These are phyloP conservation scores for Myiotriccus ornatus DNA, from an alignment of 2,797 vertebrate species.

Conservation along the genomic window DNA sequence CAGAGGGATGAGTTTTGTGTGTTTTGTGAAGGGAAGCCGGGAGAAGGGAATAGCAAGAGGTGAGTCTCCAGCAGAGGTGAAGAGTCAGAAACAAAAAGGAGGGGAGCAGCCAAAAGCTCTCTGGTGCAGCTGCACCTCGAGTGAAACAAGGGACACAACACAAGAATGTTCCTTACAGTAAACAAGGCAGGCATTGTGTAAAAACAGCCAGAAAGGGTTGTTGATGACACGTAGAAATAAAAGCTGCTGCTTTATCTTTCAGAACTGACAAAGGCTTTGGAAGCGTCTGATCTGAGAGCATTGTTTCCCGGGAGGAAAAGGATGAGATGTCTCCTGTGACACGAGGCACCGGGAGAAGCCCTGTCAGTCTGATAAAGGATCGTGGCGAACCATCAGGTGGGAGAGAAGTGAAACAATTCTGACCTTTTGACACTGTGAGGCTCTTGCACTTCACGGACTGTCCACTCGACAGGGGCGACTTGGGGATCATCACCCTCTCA, in stretches of 20 bases:
- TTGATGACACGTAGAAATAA: background rate
- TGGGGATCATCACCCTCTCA: background rate
- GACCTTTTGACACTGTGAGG: background rate
- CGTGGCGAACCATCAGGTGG: background rate
- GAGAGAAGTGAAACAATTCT: background rate
- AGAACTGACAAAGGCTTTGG: background rate
- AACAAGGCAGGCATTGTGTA: background rate
- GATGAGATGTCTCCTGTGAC: background rate
- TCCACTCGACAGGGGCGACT: background rate
- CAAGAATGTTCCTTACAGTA: background rate
- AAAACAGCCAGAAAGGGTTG: background rate
- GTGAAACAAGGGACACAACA: background rate
- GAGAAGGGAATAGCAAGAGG: background rate
- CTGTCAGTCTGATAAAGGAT: background rate
- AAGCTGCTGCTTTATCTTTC: background rate
- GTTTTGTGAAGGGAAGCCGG: background rate
- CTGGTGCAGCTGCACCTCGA: background rate
- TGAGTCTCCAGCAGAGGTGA: background rate
- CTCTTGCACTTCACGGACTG: background rate
- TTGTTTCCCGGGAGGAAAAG: background rate
- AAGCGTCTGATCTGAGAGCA: background rate
- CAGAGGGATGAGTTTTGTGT: background rate
- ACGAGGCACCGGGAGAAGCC: background rate
- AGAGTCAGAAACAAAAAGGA: background rate
- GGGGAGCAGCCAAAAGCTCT: background rate